Conservation (phyloP, 2,888 invertebrate genomes). For the Drosophila vallismaia region DNA sequence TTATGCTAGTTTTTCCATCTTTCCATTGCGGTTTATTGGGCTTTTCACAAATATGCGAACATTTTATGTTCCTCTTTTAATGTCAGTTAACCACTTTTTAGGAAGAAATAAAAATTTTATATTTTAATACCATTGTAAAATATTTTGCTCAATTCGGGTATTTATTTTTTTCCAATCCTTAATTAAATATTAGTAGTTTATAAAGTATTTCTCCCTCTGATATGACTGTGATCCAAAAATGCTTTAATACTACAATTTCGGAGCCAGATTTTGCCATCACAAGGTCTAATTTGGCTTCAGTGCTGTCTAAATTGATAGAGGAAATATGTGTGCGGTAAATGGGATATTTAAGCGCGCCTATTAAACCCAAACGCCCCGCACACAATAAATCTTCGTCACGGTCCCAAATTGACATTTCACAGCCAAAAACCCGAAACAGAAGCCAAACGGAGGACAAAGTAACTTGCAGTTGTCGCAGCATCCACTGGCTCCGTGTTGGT, state of each 20-base stretch:
- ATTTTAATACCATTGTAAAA: too few species aligned
- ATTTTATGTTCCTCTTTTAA: constrained; percentile 22
- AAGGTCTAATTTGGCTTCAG: not conserved
- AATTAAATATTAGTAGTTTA: not conserved
- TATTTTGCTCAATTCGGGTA: too few species aligned
- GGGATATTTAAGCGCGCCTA: constrained; percentile 61
- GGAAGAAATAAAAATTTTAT: not conserved
- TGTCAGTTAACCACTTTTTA: constrained; percentile 23
- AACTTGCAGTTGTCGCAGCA: constrained; percentile 47
- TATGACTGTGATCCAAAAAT: too few species aligned
- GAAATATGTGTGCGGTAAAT: constrained; percentile 22
- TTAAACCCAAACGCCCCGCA: constrained; percentile 52
- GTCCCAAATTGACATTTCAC: constrained; percentile 77
- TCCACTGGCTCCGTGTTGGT: not conserved
- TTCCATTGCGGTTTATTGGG: not conserved
- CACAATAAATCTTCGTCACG: constrained; percentile 76
- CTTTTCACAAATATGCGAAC: constrained; percentile 9
- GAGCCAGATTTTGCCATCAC: not conserved
- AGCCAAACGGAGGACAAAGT: constrained; percentile 58
- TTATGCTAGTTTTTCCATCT: constrained; percentile 24
- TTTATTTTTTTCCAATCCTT: not conserved
- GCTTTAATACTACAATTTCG: too few species aligned
- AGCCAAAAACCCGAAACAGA: constrained; percentile 54
- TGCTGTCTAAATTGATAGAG: constrained; percentile 25
- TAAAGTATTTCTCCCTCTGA: too few species aligned